Conservation (phyloP, 2,888 invertebrate genomes). For the Cataglyphis rosenhaueri region DNA sequence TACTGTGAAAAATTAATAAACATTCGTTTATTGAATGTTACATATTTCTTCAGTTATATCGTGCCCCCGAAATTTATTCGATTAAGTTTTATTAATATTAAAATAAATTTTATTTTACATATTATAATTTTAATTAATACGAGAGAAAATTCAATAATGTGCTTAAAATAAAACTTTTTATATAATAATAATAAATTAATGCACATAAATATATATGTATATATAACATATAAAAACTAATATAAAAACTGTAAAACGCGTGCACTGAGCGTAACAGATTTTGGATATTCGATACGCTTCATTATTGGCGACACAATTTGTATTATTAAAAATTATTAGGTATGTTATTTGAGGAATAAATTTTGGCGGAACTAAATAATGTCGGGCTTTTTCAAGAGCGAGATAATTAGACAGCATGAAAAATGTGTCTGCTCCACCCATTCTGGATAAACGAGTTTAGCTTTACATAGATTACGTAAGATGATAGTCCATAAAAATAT, state of each 20-base stretch:
- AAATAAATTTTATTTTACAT: background rate
- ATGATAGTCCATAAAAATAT: constrained; percentile 1
- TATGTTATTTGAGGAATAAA: constrained; percentile 67
- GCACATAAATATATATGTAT: background rate
- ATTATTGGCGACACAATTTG: constrained; percentile 50
- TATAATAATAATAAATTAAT: background rate
- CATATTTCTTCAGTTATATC: background rate
- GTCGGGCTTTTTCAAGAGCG: constrained; percentile 61
- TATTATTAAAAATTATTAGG: constrained; percentile 72
- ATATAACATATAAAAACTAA: background rate
- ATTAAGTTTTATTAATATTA: background rate
- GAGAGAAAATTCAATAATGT: background rate
- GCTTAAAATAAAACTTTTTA: background rate
- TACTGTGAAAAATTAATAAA: constrained; percentile 36
- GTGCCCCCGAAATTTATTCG: background rate
- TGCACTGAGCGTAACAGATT: background rate
- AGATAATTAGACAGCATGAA: constrained; percentile 75
- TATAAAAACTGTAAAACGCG: background rate
- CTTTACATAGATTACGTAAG: background rate
- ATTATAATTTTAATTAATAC: background rate
- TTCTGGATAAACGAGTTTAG: constrained; percentile 3
- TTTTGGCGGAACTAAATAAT: constrained; percentile 69
- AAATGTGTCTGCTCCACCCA: constrained; percentile 67
- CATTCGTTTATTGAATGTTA: background rate
- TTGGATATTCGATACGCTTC: constrained; percentile 11